Percentiles rank a stretch among this genome's conserved stretches.
Evolutionary conservation across 2,888 invertebrate species (phyloP).

Genomic region (Stratiomys singularior): DNA sequence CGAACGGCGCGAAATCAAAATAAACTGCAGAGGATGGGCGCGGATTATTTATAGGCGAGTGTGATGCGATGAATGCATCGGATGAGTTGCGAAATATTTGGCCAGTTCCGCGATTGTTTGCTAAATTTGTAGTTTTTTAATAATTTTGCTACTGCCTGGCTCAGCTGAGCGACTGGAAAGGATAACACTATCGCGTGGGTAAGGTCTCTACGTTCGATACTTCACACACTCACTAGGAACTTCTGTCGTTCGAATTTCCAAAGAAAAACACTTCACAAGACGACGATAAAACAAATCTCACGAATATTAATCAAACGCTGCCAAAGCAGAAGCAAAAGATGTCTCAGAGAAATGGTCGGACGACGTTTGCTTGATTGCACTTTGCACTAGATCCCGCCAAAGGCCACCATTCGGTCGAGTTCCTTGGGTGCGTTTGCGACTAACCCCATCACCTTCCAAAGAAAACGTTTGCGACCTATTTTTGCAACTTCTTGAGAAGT

Average conservation of each 20-base stretch:
- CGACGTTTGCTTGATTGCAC: slow-evolving; percentile 76
- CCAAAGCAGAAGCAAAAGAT: not conserved
- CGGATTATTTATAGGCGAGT: slow-evolving; percentile 15
- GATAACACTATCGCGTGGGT: no score
- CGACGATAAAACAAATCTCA: slow-evolving; percentile 5
- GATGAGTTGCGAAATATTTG: no score
- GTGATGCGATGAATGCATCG: not conserved
- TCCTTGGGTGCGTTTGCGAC: slow-evolving; percentile 31
- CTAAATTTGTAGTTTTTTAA: no score
- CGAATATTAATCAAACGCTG: not conserved
- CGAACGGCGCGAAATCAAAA: slow-evolving; percentile 9
- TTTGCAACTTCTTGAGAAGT: slow-evolving; percentile 56
- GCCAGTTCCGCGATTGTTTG: no score
- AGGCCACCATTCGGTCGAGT: slow-evolving; percentile 47
- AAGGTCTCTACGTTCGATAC: no score
- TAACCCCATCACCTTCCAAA: slow-evolving; percentile 16
- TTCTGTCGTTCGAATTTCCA: not conserved
- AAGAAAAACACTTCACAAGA: not conserved
- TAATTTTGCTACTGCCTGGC: no score
- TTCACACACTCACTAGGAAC: no score
- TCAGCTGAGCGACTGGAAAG: no score
- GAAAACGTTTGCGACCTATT: slow-evolving; percentile 6
- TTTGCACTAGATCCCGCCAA: slow-evolving; percentile 52
- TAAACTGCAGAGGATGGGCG: not conserved
- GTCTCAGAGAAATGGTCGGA: slow-evolving; percentile 44